Conservation (phyloP, 2,888 invertebrate species). For the Blastobasis adustella region DNA sequence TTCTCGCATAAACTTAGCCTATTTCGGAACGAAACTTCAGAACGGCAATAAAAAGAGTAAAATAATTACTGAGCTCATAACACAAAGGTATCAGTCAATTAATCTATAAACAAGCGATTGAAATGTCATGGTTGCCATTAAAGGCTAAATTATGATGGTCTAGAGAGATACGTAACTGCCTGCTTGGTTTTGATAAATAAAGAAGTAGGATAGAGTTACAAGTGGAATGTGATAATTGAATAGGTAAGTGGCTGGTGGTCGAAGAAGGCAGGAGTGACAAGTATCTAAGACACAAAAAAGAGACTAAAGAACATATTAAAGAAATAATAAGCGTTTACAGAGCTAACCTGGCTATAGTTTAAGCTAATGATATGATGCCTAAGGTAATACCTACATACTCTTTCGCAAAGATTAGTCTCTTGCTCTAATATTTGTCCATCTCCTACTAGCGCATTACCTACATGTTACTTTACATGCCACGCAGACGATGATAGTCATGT, state of each 20-base stretch:
- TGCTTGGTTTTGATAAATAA: constrained; percentile 4
- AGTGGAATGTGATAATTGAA: constrained; percentile 7
- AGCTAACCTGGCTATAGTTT: neutral
- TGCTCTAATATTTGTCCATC: too few species aligned
- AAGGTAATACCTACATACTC: too few species aligned
- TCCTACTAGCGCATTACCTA: too few species aligned
- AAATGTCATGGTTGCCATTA: constrained; percentile 23
- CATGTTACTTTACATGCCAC: too few species aligned
- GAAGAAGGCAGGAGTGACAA: too few species aligned
- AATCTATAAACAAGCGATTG: constrained; percentile 23
- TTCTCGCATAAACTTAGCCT: too few species aligned
- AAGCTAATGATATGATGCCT: too few species aligned
- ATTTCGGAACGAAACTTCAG: neutral
- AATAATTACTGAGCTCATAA: constrained; percentile 13
- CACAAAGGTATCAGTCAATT: constrained; percentile 18
- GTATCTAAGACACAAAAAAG: neutral
- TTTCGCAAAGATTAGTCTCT: too few species aligned
- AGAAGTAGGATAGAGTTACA: constrained; percentile 1
- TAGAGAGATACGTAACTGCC: constrained; percentile 4
- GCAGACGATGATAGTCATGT: too few species aligned
- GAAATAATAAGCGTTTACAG: neutral
- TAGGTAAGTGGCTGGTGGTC: neutral
- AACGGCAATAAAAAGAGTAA: constrained; percentile 6
- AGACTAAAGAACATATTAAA: neutral
- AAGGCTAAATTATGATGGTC: constrained; percentile 11